Evolutionary conservation across 2,113 vertebrate genomes (phyloP), one percentile per base, ranked within the genome.

Genomic region (Marmota flaviventris): DNA sequence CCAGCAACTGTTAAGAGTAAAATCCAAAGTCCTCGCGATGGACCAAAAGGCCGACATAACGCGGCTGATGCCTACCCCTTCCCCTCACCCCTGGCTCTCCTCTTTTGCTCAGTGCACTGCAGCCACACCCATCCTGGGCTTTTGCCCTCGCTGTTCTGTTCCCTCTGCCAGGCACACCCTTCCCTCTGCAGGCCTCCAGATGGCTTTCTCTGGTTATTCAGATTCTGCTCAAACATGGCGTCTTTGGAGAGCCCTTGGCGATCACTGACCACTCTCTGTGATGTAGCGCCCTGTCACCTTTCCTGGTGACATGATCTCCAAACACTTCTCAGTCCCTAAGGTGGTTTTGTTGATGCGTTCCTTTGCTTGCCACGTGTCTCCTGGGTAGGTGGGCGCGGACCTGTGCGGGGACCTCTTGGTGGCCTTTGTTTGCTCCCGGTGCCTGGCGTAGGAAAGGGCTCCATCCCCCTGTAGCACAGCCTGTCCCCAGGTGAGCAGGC

Each of bases 81-180:
- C 20, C 2, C 8, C 6, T 14, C 6, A 4, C 48, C 39, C 18
- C 7, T 29, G 0, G 2, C 24, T 25, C 12, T 4, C 0, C 25
- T 29, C 25, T 75, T 14, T 79, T 8, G 27, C 42, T 72, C 79
- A 12, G 4, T 10, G 8, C 4, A 9, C 12, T 65, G 32, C 27
- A 27, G 29, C 39, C 22, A 1, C 61, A 0, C 25, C 39, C 18
- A 11, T 14, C 34, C 69, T 61, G 8, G 16, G 18, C 10, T 89
- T 34, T 45, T 45, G 45, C 45, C 45, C 45, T 83, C 32, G 37
- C 24, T 56, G 14, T 37, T 29, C 11, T 2, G 4, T 63, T 12
- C 34, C 53, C 27, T 63, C 58, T 22, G 37, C 25, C 73, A 42
- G 53, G 1, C 10, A 18, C 1, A 3, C 32, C 58, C 65, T 82